Evolutionary conservation across 2,113 vertebrate species (phyloP).

Genomic region (Heloderma charlesbogerti): DNA sequence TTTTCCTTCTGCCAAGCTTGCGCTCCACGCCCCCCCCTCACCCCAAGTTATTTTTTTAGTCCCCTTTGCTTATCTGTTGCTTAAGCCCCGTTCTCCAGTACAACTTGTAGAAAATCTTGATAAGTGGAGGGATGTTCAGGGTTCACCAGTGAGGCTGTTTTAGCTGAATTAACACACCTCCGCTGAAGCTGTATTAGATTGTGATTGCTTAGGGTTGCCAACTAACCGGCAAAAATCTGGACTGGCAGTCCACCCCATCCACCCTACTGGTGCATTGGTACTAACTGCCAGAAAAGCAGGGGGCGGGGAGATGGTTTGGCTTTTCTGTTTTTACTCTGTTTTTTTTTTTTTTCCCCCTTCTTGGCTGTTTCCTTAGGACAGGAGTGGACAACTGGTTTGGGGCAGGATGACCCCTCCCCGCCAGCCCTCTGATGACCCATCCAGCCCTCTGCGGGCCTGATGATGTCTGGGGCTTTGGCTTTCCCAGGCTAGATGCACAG

Average conservation of each 20-base stretch:
- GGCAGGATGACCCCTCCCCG: too few species aligned
- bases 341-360: not conserved
- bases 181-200: slow-evolving; percentile 43
- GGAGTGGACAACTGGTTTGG: too few species aligned
- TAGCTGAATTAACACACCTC: not conserved
- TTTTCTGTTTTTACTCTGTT: not conserved
- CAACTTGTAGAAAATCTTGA: slow-evolving; percentile 67
- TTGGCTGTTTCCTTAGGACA: not conserved
- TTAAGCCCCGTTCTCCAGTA: slow-evolving; percentile 57
- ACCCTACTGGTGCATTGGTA: not conserved
- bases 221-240: not conserved
- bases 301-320: too few species aligned
- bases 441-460: too few species aligned
- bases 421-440: too few species aligned
- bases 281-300: too few species aligned
- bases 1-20: slow-evolving; percentile 62
- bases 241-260: not conserved
- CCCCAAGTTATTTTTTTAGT: slow-evolving; percentile 67
- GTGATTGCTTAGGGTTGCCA: not conserved
- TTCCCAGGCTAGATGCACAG: too few species aligned
- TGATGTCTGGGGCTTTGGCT: too few species aligned
- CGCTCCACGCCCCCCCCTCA: slow-evolving; percentile 49
- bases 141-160: slow-evolving; percentile 51
- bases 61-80: slow-evolving; percentile 70
- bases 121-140: slow-evolving; percentile 65